Evolutionary conservation across 1,140 invertebrate genomes (phyloP).

Genomic region (Drosophila malerkotliana): DNA sequence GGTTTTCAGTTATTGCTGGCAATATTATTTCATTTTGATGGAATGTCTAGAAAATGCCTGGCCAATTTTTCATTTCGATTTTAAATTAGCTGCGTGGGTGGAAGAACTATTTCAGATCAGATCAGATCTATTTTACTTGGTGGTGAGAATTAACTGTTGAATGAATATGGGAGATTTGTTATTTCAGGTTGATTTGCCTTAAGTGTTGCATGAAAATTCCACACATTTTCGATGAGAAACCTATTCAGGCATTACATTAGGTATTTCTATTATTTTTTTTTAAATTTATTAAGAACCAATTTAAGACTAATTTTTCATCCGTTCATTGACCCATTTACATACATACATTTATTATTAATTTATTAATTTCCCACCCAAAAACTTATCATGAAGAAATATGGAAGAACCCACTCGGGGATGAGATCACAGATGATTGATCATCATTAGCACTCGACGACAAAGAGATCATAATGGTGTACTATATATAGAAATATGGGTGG

Average conservation of each 20-base stretch:
- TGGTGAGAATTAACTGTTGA: constrained; percentile 25
- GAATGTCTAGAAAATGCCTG: constrained; percentile 38
- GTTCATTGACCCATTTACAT: constrained; percentile 14
- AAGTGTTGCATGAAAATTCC: constrained; percentile 13
- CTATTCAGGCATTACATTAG: background rate
- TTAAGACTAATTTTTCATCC: constrained; percentile 1
- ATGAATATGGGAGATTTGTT: constrained; percentile 10
- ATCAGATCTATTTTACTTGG: background rate
- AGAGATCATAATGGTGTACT: constrained; percentile 12
- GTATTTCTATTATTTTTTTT: no score
- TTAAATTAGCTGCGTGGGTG: constrained; percentile 23
- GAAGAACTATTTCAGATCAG: constrained; percentile 12
- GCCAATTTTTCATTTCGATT: constrained; percentile 28
- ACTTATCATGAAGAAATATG: background rate
- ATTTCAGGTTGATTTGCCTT: constrained; percentile 23
- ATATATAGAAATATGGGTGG: background rate
- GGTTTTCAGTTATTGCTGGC: constrained; percentile 24
- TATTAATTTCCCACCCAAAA: constrained; percentile 3
- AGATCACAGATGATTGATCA: constrained; percentile 46
- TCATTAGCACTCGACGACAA: constrained; percentile 19
- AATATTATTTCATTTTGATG: constrained; percentile 34
- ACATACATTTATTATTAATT: constrained; percentile 10
- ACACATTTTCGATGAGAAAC: background rate
- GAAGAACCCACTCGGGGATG: constrained; percentile 23
- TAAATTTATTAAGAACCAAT: background rate